These are phyloP conservation scores for Rhagium mordax DNA, from an alignment of 2,888 invertebrate species.

Conservation along the genomic window DNA sequence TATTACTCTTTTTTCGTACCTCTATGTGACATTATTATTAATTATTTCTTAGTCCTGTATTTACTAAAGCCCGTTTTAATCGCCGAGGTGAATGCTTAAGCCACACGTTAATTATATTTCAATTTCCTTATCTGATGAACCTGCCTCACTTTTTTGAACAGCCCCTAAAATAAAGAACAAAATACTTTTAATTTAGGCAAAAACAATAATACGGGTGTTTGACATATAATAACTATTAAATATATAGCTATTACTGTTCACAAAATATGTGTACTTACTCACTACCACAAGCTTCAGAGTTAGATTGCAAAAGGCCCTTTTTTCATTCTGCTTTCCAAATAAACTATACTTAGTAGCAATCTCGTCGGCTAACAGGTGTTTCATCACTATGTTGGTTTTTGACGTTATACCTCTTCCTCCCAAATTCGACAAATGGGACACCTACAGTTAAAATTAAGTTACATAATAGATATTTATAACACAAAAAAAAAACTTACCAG, in stretches of 20 bases:
- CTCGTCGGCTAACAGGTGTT: not conserved
- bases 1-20: not conserved
- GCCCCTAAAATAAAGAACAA: not conserved
- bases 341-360: not conserved
- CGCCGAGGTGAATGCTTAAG: not conserved
- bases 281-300: not conserved
- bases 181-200: not conserved
- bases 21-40: not conserved
- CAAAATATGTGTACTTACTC: not conserved
- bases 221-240: too few species aligned
- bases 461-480: not conserved
- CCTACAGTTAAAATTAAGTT: not conserved
- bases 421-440: not conserved
- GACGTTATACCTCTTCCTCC: not conserved
- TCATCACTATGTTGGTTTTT: not conserved
- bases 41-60: not conserved
- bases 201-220: too few species aligned
- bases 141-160: not conserved
- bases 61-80: not conserved
- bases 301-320: not conserved
- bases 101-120: slow-evolving; percentile 3
- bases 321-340: not conserved
- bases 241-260: not conserved
- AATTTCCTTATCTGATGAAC: slow-evolving; percentile 5
- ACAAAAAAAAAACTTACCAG: not conserved